A percentile compares a stretch with the other conserved stretches of the same genome.
phyloP scores from a whole-genome alignment of 64 coral and sea anemone species.

The Catalaphyllia jardinei region DNA sequence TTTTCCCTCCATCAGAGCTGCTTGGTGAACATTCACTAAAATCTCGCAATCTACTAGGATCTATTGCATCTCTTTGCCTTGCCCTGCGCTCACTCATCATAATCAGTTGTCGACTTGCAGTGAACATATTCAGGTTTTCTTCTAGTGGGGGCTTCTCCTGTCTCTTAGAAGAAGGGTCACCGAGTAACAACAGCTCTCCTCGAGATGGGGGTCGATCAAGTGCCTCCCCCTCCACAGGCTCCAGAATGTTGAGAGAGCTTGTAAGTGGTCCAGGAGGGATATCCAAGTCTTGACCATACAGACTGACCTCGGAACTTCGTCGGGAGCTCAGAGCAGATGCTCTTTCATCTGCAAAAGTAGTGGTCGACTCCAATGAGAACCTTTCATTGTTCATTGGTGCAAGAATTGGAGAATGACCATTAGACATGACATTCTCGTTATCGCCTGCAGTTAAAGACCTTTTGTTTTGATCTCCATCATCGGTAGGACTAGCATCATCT shows the following conservation, averaged over 20 bases:
- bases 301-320: conserved; percentile 35
- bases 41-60: conserved; percentile 7
- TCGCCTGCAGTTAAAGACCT: background rate
- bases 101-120: conserved; percentile 62
- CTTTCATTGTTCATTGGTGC: conserved; percentile 22
- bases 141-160: conserved; percentile 31
- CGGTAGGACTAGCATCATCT: background rate
- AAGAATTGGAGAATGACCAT: conserved; percentile 13
- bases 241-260: conserved; percentile 30
- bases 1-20: conserved; percentile 66
- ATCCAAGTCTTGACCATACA: conserved; percentile 49
- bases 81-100: conserved; percentile 61
- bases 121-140: conserved; percentile 59
- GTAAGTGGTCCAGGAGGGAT: conserved; percentile 36
- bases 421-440: background rate
- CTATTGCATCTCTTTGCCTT: conserved; percentile 18
- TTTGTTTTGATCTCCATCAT: background rate
- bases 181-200: conserved; percentile 32
- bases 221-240: conserved; percentile 33
- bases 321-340: conserved; percentile 35
- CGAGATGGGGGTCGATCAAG: conserved; percentile 30
- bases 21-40: conserved; percentile 40
- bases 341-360: conserved; percentile 16
- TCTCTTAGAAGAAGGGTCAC: background rate
- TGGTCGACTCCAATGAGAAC: background rate